Evolutionary conservation across 2,113 vertebrate species (phyloP).

Genomic region (Myanophis thanlyinensis): DNA sequence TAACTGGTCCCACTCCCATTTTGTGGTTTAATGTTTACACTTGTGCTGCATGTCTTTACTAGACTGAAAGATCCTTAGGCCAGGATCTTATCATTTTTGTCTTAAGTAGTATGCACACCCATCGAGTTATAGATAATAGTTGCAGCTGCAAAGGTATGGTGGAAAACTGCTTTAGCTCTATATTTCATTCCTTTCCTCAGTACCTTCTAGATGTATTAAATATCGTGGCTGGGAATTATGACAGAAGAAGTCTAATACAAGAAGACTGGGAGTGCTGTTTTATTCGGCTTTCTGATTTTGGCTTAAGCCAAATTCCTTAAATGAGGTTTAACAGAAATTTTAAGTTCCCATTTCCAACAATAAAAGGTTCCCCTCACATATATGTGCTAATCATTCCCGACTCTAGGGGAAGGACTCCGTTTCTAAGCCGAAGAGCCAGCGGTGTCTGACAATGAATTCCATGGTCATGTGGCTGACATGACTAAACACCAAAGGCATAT

Average conservation of each 20-base stretch:
- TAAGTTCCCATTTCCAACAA: background rate
- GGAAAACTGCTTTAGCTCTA: conserved; percentile 2
- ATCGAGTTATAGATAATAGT: conserved; percentile 50
- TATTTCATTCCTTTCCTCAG: background rate
- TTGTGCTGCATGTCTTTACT: conserved; percentile 65
- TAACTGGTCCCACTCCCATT: conserved; percentile 66
- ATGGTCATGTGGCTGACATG: no score
- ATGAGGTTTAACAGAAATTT: background rate
- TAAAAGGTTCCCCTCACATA: no score
- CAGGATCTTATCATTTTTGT: conserved; percentile 45
- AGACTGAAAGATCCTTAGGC: conserved; percentile 47
- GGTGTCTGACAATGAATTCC: no score
- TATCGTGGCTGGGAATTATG: background rate
- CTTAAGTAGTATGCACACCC: conserved; percentile 42
- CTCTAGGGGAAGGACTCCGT: no score
- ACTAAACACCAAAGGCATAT: no score
- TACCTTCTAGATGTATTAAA: background rate
- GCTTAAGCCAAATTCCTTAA: background rate
- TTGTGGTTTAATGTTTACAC: conserved; percentile 65
- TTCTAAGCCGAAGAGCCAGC: no score
- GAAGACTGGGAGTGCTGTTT: background rate
- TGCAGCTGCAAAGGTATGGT: conserved; percentile 46
- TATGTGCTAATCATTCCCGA: no score
- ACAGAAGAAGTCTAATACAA: conserved; percentile 8
- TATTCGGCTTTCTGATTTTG: background rate